These are phyloP conservation scores for Melospiza melodia DNA, from an alignment of 2,113 vertebrate species.

Conservation along the genomic window DNA sequence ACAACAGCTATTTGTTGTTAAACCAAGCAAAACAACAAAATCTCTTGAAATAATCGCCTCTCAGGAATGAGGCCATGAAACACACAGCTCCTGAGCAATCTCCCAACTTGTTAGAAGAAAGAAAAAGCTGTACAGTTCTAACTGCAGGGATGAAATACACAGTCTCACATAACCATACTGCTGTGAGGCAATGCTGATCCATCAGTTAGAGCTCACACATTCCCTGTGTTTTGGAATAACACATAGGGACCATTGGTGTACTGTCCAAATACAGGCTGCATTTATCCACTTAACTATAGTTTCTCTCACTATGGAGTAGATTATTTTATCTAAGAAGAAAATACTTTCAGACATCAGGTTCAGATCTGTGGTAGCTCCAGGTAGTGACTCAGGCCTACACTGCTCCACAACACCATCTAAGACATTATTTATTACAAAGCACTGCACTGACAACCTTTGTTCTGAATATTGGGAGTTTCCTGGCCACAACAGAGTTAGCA, in stretches of 20 bases:
- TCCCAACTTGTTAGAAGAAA: not conserved
- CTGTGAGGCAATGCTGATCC: not conserved
- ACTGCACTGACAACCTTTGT: not conserved
- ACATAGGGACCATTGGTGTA: not conserved
- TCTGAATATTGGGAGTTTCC: not conserved
- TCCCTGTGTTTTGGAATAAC: not conserved
- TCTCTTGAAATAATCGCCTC: slow-evolving; percentile 27
- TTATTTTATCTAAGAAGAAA: not conserved
- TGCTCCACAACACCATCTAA: not conserved
- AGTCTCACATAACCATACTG: not conserved
- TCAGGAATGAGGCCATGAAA: not conserved
- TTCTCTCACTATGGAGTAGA: not conserved
- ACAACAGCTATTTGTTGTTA: slow-evolving; percentile 30
- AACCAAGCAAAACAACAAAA: slow-evolving; percentile 27
- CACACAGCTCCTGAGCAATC: not conserved
- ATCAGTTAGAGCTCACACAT: not conserved
- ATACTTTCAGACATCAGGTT: not conserved
- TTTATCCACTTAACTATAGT: not conserved
- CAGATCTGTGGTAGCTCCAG: not conserved
- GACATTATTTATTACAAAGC: not conserved
- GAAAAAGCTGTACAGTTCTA: not conserved
- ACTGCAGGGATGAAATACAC: not conserved
- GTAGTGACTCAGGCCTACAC: not conserved
- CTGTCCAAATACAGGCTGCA: not conserved
- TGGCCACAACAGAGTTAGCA: not conserved